Evolutionary conservation across 2,113 vertebrate genomes (phyloP).

Genomic region (Anoura caudifer): DNA sequence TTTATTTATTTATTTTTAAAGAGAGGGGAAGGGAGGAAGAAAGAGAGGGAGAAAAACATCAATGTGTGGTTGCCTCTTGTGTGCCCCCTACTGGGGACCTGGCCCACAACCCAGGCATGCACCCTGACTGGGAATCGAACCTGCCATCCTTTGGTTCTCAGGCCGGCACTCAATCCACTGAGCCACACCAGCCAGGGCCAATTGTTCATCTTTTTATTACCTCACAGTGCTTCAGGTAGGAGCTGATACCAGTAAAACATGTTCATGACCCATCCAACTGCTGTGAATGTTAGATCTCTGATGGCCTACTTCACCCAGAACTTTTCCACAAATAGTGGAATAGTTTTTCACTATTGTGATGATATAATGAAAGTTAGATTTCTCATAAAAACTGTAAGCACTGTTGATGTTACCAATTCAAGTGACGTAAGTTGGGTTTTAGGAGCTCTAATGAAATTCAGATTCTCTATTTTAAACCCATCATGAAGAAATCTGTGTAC

Average conservation of each 20-base stretch:
- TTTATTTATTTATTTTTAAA: no score
- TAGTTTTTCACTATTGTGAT: not conserved
- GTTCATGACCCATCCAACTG: not conserved
- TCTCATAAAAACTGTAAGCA: not conserved
- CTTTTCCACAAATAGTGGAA: not conserved
- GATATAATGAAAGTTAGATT: not conserved
- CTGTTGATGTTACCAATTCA: not conserved
- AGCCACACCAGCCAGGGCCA: no score
- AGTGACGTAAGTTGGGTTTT: not conserved
- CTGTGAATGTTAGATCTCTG: not conserved
- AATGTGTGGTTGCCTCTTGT: no score
- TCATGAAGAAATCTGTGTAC: not conserved
- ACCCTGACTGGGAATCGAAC: no score
- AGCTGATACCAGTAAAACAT: not conserved
- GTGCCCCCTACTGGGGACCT: no score
- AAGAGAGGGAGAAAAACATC: no score
- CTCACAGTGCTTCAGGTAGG: not conserved
- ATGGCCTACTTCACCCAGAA: not conserved
- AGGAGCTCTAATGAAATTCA: not conserved
- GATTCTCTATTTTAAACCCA: not conserved
- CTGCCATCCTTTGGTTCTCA: no score
- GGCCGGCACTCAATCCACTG: no score
- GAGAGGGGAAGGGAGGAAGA: no score
- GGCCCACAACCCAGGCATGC: no score
- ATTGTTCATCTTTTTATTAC: not conserved